A percentile compares a stretch with the other conserved stretches of the same genome.
Evolutionary conservation across 64 coral and sea anemone genomes (phyloP).

Genomic region (Montipora foliosa): DNA sequence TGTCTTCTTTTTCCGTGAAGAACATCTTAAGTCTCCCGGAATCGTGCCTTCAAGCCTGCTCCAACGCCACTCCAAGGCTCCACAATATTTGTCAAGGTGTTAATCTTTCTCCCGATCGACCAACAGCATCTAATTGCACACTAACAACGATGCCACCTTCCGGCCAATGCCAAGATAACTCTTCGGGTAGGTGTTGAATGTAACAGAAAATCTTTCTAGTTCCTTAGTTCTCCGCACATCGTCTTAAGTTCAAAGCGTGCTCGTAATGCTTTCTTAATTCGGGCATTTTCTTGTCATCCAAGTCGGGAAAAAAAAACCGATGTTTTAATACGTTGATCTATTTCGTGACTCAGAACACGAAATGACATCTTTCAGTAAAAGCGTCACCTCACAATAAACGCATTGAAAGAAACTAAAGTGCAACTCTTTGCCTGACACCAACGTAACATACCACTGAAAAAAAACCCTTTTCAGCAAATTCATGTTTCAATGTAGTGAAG

Average conservation of each 20-base stretch:
- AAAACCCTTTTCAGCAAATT: not conserved
- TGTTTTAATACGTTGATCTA: not conserved
- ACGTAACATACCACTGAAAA: not conserved
- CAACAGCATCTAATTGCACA: constrained; percentile 54
- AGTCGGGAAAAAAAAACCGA: not conserved
- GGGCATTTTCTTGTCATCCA: not conserved
- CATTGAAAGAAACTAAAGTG: constrained; percentile 1
- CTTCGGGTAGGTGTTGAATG: constrained; percentile 33
- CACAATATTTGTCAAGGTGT: constrained; percentile 88
- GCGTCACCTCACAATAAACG: constrained; percentile 29
- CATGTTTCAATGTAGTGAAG: not conserved
- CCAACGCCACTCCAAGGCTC: constrained; percentile 68
- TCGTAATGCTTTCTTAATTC: too few relatives aligned
- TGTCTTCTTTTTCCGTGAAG: constrained; percentile 98
- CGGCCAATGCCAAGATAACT: constrained; percentile 50
- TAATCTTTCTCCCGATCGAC: constrained; percentile 65
- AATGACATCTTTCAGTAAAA: constrained; percentile 31
- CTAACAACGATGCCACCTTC: constrained; percentile 52
- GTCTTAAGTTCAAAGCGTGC: not conserved
- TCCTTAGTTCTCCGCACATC: not conserved
- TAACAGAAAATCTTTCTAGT: not conserved
- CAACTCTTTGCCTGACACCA: constrained; percentile 6
- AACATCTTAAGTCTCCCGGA: constrained; percentile 91
- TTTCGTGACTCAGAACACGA: constrained; percentile 37
- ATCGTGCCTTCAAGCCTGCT: constrained; percentile 77